phyloP scores from a whole-genome alignment of 2,797 vertebrate species.

The Holocentrus rufus region DNA sequence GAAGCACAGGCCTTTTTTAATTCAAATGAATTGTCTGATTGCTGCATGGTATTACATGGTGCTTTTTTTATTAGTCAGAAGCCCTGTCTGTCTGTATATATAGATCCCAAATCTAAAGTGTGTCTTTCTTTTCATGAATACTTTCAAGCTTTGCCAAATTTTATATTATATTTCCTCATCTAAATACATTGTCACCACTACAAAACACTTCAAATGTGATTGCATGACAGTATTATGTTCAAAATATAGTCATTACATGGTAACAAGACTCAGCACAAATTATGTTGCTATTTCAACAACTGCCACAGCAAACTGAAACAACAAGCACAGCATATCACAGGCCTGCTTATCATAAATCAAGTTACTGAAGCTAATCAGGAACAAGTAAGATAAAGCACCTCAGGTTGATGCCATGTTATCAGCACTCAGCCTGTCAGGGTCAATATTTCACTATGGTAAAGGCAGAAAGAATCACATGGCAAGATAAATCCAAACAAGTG shows the following conservation, averaged over 20 bases:
- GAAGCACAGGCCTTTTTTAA: not conserved
- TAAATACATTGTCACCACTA: not conserved
- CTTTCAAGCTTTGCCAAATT: too few species aligned
- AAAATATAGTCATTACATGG: not conserved
- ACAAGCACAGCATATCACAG: not conserved
- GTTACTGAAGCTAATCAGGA: slow-evolving; percentile 59
- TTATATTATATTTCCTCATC: not conserved
- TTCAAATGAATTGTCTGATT: not conserved
- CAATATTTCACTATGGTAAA: slow-evolving; percentile 62
- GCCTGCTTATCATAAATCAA: slow-evolving; percentile 28
- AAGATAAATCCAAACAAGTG: slow-evolving; percentile 64
- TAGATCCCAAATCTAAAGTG: not conserved
- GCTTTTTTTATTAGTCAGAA: not conserved
- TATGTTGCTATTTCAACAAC: slow-evolving; percentile 7
- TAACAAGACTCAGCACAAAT: not conserved
- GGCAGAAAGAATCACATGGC: slow-evolving; percentile 52
- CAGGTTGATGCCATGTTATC: slow-evolving; percentile 54
- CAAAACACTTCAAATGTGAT: not conserved
- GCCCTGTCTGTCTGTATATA: not conserved
- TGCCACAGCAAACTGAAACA: too few species aligned
- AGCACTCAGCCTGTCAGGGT: slow-evolving; percentile 44
- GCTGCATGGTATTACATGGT: not conserved
- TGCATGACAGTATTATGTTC: not conserved
- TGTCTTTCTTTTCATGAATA: not conserved
- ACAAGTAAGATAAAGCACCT: slow-evolving; percentile 36